Percentiles rank a stretch among this genome's conserved stretches.
Conservation (phyloP, 2,113 vertebrate species). For the Peucedramus taeniatus region DNA sequence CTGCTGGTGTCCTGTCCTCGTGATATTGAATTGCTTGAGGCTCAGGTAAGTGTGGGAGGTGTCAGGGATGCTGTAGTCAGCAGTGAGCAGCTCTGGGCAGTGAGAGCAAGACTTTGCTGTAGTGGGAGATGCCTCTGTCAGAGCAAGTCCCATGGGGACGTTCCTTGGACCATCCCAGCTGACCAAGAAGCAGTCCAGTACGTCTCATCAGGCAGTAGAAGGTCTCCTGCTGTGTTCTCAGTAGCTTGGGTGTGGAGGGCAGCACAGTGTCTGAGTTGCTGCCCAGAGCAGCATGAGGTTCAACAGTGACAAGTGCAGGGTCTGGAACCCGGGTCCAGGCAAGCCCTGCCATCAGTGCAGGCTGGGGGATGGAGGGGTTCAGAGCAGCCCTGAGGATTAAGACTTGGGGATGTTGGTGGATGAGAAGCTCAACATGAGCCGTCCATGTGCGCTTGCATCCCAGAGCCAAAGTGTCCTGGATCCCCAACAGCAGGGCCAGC, state of each 20-base stretch:
- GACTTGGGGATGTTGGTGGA: background rate
- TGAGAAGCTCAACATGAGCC: background rate
- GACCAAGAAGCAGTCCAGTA: background rate
- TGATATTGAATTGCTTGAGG: background rate
- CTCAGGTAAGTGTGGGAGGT: background rate
- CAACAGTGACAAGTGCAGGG: background rate
- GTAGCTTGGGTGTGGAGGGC: no score
- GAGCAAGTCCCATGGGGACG: rapidly evolving
- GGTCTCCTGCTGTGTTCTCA: background rate
- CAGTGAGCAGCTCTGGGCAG: constrained; percentile 37
- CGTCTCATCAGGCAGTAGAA: background rate
- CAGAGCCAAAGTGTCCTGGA: background rate
- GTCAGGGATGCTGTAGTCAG: background rate
- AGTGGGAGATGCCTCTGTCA: background rate
- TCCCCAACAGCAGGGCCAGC: background rate
- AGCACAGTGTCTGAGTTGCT: background rate
- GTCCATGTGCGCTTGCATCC: rapidly evolving
- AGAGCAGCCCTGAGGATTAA: background rate
- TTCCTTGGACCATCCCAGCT: background rate
- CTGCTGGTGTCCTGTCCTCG: background rate
- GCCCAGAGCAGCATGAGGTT: background rate
- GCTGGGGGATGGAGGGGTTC: background rate
- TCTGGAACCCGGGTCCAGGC: background rate
- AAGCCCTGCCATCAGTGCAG: background rate
- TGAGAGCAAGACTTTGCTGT: background rate